phyloP scores from a whole-genome alignment of 2,797 vertebrate genomes.

The Chaetodon trifasciatus region DNA sequence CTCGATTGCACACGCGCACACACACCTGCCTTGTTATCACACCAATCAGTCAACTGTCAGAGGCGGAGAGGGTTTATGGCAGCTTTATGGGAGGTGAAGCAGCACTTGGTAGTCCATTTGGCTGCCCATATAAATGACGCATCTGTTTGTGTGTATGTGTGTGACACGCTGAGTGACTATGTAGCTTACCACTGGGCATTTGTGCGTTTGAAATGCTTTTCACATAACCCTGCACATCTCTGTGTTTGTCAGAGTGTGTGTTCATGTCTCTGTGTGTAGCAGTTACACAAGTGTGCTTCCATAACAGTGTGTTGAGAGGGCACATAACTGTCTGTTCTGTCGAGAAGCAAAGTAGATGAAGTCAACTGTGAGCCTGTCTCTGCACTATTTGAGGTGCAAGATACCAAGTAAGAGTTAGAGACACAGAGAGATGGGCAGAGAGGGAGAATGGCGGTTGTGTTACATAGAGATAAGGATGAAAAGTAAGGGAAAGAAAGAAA shows the following conservation, averaged over 20 bases:
- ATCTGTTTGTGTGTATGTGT: conserved; percentile 48
- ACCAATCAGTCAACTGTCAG: conserved; percentile 81
- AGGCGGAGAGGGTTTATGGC: conserved; percentile 74
- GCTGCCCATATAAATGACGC: conserved; percentile 76
- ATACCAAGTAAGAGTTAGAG: conserved; percentile 60
- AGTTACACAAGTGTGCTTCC: conserved; percentile 43
- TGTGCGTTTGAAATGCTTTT: conserved; percentile 54
- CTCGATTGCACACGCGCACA: conserved; percentile 27
- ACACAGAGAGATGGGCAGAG: conserved; percentile 41
- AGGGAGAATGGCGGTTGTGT: conserved; percentile 29
- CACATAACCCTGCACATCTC: conserved; percentile 37
- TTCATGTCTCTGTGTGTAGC: conserved; percentile 8
- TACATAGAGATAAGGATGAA: conserved; percentile 54
- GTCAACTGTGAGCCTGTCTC: conserved; percentile 66
- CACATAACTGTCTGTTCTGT: conserved; percentile 58
- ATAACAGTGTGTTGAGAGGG: conserved; percentile 42
- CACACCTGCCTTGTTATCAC: conserved; percentile 71
- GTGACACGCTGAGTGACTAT: conserved; percentile 42
- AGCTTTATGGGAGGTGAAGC: conserved; percentile 81
- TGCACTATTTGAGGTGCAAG: conserved; percentile 75
- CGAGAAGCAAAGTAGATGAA: conserved; percentile 55
- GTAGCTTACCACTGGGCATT: conserved; percentile 43
- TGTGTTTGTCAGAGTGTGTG: conserved; percentile 26
- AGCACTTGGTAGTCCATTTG: conserved; percentile 76
- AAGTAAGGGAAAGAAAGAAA: conserved; percentile 13